These are phyloP conservation scores for Criorhina ranunculi DNA, from an alignment of 2,888 invertebrate genomes.

Conservation along the genomic window DNA sequence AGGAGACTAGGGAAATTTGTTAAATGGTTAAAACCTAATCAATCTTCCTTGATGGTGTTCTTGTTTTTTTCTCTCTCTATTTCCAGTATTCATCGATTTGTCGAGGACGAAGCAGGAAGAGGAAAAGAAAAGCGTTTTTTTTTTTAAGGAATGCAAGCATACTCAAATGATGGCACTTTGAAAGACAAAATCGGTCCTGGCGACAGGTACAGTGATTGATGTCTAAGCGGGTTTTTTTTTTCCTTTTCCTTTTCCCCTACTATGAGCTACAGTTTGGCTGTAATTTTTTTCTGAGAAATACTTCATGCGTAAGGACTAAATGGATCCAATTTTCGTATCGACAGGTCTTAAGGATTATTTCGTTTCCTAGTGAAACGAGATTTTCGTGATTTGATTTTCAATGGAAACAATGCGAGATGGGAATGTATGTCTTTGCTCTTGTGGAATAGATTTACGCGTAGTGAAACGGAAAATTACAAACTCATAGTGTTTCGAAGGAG, in stretches of 20 bases:
- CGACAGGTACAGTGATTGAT: constrained; percentile 72
- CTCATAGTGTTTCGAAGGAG: background rate
- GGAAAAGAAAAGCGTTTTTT: background rate
- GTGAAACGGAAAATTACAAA: constrained; percentile 47
- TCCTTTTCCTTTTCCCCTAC: background rate
- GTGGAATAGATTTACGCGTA: constrained; percentile 3
- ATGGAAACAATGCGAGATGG: constrained; percentile 6
- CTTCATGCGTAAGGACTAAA: constrained; percentile 22
- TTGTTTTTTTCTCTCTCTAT: constrained; percentile 6
- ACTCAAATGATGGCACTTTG: constrained; percentile 31
- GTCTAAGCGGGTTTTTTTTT: constrained; percentile 34
- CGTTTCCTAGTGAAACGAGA: constrained; percentile 33
- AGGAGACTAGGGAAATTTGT: constrained; percentile 60
- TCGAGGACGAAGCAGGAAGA: background rate
- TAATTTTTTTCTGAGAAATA: background rate
- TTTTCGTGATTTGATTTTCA: constrained; percentile 48
- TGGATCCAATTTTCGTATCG: constrained; percentile 51
- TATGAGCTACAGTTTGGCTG: background rate
- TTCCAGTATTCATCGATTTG: constrained; percentile 2
- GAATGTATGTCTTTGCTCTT: no score
- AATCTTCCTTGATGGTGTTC: constrained; percentile 54
- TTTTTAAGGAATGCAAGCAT: background rate
- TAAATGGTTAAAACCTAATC: constrained; percentile 73
- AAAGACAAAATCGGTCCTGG: constrained; percentile 41
- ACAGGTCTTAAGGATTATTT: constrained; percentile 39